Percentiles rank a stretch among this genome's conserved stretches.
Conservation (phyloP, 2,888 invertebrate genomes). For the Chrysomela aeneicollis region DNA sequence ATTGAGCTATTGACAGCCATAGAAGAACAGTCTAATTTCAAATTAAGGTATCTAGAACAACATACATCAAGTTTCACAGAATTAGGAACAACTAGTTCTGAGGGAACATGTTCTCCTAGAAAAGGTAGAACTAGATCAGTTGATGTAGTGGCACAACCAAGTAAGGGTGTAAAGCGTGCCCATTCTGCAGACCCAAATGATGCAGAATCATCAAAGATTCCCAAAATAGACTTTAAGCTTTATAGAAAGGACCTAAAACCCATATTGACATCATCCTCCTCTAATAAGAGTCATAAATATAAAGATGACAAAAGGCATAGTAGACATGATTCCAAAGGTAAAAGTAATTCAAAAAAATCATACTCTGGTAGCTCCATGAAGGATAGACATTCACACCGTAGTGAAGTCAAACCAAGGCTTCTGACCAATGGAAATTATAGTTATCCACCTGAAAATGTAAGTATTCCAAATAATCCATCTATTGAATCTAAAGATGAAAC, state of each 20-base stretch:
- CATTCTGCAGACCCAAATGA: conserved; percentile 51
- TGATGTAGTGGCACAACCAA: conserved; percentile 44
- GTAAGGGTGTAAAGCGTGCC: conserved; percentile 51
- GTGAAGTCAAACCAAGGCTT: conserved; percentile 45
- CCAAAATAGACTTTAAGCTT: conserved; percentile 47
- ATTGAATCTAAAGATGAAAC: no score
- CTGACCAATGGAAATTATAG: conserved; percentile 58
- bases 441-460: conserved; percentile 58
- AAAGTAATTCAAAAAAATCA: conserved; percentile 36
- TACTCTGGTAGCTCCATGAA: conserved; percentile 36
- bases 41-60: conserved; percentile 42
- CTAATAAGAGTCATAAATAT: conserved; percentile 37
- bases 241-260: conserved; percentile 38
- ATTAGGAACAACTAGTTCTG: conserved; percentile 36
- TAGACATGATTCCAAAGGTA: conserved; percentile 42
- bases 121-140: conserved; percentile 55
- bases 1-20: conserved; percentile 54
- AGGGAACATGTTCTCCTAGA: conserved; percentile 44
- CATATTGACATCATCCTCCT: conserved; percentile 24
- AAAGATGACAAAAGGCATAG: conserved; percentile 44
- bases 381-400: conserved; percentile 39
- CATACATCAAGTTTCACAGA: conserved; percentile 49
- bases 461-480: conserved; percentile 39
- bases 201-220: conserved; percentile 43
- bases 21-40: conserved; percentile 53